Percentiles rank a stretch among this genome's conserved stretches.
Evolutionary conservation across 2,113 vertebrate species (phyloP).

Genomic region (Albula glossodonta): DNA sequence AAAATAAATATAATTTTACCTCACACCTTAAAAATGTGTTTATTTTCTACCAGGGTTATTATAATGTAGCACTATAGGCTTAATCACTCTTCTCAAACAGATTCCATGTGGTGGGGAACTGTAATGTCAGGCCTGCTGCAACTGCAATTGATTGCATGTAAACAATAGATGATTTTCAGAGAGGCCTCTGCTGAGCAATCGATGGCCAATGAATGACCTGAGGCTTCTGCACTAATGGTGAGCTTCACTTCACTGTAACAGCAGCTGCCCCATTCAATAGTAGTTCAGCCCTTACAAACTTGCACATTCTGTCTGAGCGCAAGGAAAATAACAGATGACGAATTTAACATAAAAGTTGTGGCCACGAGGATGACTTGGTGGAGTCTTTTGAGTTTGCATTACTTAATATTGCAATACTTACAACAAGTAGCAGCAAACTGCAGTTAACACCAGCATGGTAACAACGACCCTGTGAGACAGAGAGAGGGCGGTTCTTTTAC

Average conservation of each 20-base stretch:
- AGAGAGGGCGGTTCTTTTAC: conserved; percentile 20
- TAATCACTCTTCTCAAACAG: not conserved
- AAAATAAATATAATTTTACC: no score
- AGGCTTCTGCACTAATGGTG: not conserved
- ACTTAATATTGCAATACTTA: conserved; percentile 73
- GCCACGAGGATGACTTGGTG: not conserved
- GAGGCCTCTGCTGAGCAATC: not conserved
- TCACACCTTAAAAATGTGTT: no score
- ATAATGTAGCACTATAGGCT: no score
- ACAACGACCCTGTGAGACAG: conserved; percentile 82
- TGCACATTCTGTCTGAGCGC: no score
- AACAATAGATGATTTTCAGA: not conserved
- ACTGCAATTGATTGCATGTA: not conserved
- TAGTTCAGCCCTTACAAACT: no score
- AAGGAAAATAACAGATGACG: not conserved
- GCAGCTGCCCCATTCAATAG: not conserved
- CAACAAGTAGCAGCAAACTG: conserved; percentile 97
- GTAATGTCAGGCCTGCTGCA: not conserved
- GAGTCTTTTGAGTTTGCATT: not conserved
- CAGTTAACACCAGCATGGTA: conserved; percentile 93
- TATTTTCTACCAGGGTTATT: no score
- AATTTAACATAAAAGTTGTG: not conserved
- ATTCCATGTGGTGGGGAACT: not conserved
- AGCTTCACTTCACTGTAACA: not conserved
- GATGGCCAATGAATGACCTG: conserved; percentile 17